Conservation (phyloP, 2,113 vertebrate species). For the Indicator maculatus region DNA sequence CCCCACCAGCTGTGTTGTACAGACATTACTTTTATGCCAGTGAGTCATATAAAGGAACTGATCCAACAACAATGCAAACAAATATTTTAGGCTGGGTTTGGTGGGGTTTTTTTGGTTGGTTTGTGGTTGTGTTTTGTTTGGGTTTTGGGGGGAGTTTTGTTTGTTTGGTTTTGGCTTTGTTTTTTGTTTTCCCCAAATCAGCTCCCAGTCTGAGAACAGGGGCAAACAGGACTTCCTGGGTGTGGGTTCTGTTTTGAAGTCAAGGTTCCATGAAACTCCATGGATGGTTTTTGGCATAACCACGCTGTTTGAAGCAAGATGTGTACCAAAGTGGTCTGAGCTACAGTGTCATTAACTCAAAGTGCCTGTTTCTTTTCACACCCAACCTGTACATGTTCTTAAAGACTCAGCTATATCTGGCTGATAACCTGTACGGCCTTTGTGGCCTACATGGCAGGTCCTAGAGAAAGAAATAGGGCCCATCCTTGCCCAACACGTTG, state of each 20-base stretch:
- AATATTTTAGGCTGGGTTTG: background rate
- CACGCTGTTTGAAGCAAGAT: background rate
- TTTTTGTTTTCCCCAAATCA: background rate
- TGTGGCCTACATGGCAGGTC: background rate
- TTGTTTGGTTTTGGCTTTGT: background rate
- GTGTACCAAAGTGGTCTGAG: background rate
- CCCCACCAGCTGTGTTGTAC: background rate
- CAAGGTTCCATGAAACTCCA: background rate
- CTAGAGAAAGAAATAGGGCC: background rate
- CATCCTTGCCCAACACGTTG: background rate
- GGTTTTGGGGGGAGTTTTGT: background rate
- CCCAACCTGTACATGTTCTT: rapidly evolving
- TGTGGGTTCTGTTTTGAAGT: background rate
- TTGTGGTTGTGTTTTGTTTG: background rate
- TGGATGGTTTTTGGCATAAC: background rate
- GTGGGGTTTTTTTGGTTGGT: too few relatives aligned
- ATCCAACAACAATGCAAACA: background rate
- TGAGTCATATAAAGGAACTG: background rate
- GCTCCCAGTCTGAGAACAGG: background rate
- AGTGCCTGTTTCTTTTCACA: background rate
- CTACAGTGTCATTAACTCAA: background rate
- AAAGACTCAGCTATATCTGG: background rate
- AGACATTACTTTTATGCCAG: background rate
- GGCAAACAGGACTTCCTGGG: background rate
- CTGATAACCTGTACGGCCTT: background rate